Evolutionary conservation across 2,113 vertebrate species (phyloP).

Genomic region (Oncorhynchus gorbuscha): DNA sequence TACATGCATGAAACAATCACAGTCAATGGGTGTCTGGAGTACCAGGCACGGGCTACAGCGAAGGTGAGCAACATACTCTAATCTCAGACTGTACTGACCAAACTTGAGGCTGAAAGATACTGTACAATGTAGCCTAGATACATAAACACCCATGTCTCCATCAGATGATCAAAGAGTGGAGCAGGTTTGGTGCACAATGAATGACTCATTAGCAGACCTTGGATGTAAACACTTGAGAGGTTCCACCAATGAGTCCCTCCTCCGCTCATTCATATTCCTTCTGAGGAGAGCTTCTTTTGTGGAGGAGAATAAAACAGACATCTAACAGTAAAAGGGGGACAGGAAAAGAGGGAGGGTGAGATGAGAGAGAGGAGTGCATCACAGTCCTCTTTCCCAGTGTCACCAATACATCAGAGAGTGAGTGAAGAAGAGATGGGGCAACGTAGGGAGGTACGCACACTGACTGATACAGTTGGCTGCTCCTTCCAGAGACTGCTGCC

Average conservation of each 20-base stretch:
- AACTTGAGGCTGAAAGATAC: background rate
- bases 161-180: background rate
- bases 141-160: background rate
- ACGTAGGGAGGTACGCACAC: slow-evolving; percentile 5
- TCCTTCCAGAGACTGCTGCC: too few species aligned
- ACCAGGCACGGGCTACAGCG: slow-evolving; percentile 95
- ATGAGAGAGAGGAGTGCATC: slow-evolving; percentile 25
- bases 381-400: slow-evolving; percentile 5
- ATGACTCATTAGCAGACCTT: slow-evolving; percentile 1
- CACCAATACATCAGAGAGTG: slow-evolving; percentile 3
- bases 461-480: slow-evolving; percentile 12
- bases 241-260: background rate
- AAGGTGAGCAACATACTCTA: slow-evolving; percentile 80
- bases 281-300: slow-evolving; percentile 10
- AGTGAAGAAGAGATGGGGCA: slow-evolving; percentile 14
- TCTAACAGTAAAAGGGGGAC: background rate
- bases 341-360: slow-evolving; percentile 7
- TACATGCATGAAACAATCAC: slow-evolving; percentile 99
- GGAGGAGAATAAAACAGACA: slow-evolving; percentile 13
- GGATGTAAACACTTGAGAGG: background rate
- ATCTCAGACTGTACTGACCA: background rate
- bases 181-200: background rate
- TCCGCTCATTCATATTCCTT: background rate
- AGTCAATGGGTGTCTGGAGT: slow-evolving; percentile 95
- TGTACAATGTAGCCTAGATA: background rate